Base-by-base conservation (phyloP, 2,113 vertebrate genomes). In the Caranx melampygus region DNA sequence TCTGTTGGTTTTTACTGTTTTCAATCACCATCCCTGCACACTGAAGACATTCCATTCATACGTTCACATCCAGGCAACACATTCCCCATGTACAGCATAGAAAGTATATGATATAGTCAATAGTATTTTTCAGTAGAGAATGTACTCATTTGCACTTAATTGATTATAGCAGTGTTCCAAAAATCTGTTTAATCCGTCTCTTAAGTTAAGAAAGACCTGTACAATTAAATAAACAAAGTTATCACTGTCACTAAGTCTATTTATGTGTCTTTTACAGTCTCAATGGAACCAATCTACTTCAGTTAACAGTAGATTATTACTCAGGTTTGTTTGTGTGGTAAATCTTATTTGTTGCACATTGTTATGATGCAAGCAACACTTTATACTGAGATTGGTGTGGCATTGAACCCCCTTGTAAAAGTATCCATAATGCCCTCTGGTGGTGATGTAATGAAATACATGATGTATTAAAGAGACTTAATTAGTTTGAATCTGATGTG, bases 31-130 rank as follows among this genome's bases (percentile, higher is more conserved):
- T 86, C 61, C 15, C 47, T 52, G 72, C 61, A 64, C 81, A 91
- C 87, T 83, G 70, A 16, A 87, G 65, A 89, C 92, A 92, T 94
- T 95, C 93, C 92, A 83, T 66, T 8, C 0, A 52, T 76, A 15
- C 2, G 34, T 83, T 85, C 59, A 73, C 81, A 85, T 88, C 76
- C 82, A 69, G 66, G 55, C 64, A 42, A 40, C 78, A 89, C 86
- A 88, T 94, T 93, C 85, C 86, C 76, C 76, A 62, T 84, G 42
- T 79, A 55, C 11, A 86, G 59, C 52, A 42, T 81, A 85, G 73
- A 77, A 45, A 72, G 31, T 75, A 67, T 89, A 45, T 71, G 31
- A 78, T 69, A 42, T 76, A 80, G 35, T 65, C 70, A 1, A 12
- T 79, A 70, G 66, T 89, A 59, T 87, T 74, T 81, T 87, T 86